Conservation (phyloP, 1,140 invertebrate species). For the Drosophila repletoides region DNA sequence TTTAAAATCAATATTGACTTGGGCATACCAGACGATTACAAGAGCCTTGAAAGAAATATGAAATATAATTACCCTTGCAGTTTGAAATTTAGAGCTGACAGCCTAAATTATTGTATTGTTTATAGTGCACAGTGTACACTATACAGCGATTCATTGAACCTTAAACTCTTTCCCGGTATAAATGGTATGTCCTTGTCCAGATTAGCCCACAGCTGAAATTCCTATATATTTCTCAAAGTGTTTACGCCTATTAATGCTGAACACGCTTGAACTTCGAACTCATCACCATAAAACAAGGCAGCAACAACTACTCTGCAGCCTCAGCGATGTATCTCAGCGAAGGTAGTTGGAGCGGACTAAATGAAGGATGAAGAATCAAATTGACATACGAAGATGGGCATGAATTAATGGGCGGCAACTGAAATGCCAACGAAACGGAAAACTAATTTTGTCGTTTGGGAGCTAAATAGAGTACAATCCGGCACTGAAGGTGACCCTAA, state of each 20-base stretch:
- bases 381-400: conserved; percentile 45
- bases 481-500: conserved; percentile 20
- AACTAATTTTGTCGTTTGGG: conserved; percentile 74
- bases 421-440: conserved; percentile 77
- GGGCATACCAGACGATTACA: too few species aligned
- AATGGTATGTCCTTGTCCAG: conserved; percentile 25
- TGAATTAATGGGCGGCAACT: conserved; percentile 54
- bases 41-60: conserved; percentile 52
- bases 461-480: conserved; percentile 53
- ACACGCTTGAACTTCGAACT: conserved; percentile 74
- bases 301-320: conserved; percentile 48
- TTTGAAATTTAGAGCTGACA: background rate
- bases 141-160: conserved; percentile 14
- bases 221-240: background rate
- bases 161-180: conserved; percentile 46
- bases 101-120: background rate
- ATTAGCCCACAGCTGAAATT: conserved; percentile 8
- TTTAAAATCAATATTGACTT: too few species aligned
- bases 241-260: conserved; percentile 64
- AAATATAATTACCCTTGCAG: conserved; percentile 24
- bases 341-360: conserved; percentile 33
- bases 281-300: conserved; percentile 77
- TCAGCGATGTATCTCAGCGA: background rate
- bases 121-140: background rate
- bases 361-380: conserved; percentile 79